Evolutionary conservation across 1,140 invertebrate species (phyloP).

Genomic region (Pseudomyrmex sp.): DNA sequence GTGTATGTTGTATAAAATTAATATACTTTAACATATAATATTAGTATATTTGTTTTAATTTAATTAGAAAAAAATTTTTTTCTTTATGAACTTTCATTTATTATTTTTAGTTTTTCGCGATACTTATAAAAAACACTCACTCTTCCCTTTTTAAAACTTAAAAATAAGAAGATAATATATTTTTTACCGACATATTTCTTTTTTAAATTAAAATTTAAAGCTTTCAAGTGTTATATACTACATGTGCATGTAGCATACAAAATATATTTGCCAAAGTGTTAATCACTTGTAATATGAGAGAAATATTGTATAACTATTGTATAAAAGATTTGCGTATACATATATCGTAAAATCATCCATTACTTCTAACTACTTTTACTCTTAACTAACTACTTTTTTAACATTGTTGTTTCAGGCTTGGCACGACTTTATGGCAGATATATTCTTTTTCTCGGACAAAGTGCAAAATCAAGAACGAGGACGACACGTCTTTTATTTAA

Average conservation of each 20-base stretch:
- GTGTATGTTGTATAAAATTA: not conserved
- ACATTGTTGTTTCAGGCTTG: constrained; percentile 71
- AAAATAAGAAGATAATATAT: not conserved
- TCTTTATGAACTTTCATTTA: not conserved
- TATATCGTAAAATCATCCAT: not conserved
- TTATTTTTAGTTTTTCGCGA: not conserved
- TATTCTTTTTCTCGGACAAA: constrained; percentile 46
- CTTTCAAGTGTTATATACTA: not conserved
- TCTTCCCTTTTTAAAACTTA: not conserved
- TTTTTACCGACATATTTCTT: not conserved
- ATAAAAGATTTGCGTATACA: not conserved
- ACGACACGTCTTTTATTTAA: too few relatives aligned
- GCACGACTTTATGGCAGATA: constrained; percentile 40
- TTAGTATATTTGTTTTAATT: not conserved
- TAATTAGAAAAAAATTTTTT: not conserved
- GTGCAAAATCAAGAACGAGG: too few relatives aligned
- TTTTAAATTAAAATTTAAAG: not conserved
- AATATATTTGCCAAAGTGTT: constrained; percentile 5
- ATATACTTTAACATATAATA: not conserved
- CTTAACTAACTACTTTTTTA: constrained; percentile 29
- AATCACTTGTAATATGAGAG: constrained; percentile 5
- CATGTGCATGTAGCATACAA: too few relatives aligned
- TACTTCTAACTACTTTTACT: not conserved
- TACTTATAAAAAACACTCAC: not conserved
- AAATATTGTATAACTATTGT: not conserved